These are phyloP conservation scores for Rutilus rutilus DNA, from an alignment of 2,113 vertebrate genomes.

Conservation along the genomic window DNA sequence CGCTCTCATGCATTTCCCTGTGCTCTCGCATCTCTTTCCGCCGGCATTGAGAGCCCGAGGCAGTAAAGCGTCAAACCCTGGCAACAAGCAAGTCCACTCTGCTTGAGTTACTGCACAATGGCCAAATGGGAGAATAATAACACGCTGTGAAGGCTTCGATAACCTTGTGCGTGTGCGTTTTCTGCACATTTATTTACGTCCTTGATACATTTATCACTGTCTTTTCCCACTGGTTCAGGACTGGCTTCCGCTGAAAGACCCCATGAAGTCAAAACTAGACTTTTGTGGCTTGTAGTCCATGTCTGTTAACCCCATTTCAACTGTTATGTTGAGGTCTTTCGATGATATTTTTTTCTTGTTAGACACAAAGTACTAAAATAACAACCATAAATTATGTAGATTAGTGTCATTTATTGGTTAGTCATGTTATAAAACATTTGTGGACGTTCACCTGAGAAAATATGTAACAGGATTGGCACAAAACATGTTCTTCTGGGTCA, in stretches of 20 bases:
- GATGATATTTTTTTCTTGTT: not conserved
- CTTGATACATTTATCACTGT: not conserved
- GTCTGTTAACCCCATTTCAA: not conserved
- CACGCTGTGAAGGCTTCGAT: not conserved
- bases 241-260: not conserved
- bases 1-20: not conserved
- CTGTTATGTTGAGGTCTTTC: not conserved
- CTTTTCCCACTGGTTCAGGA: not conserved
- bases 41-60: not conserved
- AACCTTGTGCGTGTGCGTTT: not conserved
- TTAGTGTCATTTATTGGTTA: not conserved
- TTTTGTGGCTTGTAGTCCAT: not conserved
- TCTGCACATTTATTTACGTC: not conserved
- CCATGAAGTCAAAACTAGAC: not conserved
- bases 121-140: slow-evolving; percentile 12
- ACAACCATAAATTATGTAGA: not conserved
- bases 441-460: too few species aligned
- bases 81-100: not conserved
- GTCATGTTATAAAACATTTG: too few species aligned
- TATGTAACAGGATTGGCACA: too few species aligned
- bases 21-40: slow-evolving; percentile 2
- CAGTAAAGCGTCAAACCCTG: not conserved
- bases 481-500: too few species aligned
- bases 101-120: not conserved
- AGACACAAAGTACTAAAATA: not conserved